Evolutionary conservation across 1,140 invertebrate species (phyloP), one percentile per base, ranked within the genome.

Genomic region (Neodiprion fabricii): DNA sequence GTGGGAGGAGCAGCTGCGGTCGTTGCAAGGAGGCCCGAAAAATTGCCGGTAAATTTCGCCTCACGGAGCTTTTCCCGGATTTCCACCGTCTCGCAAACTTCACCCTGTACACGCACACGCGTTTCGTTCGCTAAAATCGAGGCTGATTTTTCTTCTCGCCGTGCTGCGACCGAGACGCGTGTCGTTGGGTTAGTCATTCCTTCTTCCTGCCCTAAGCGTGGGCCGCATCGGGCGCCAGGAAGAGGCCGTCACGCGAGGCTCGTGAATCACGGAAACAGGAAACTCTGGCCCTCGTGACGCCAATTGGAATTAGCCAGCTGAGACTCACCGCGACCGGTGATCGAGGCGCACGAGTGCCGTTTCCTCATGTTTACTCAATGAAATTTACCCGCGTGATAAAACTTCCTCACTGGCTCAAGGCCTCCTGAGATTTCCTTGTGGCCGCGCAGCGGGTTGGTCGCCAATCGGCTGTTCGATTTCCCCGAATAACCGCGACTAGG

Each of bases 191-290:
- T 77, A 79, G 79, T 75, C 77, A 78, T 76, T 70, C 9, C 66
- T 67, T 11, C n/a, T 12, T 21, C 73, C 11, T 11, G 49, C 11
- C 66, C 68, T 49, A 53, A 48, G 71, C 75, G 75, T 78, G 73
- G 75, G 76, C 74, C 77, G 65, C 78, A 67, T 67, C 71, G 48
- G 75, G 71, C 77, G 77, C 71, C 79, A 80, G 82, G 79, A 82
- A 83, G 75, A 77, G 79, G 80, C 78, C 78, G 79, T 80, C 81
- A 81, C 80, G 80, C 81, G 79, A 76, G 53, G 71, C 77, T 78
- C 79, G 77, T 82, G 79, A 81, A 81, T 77, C 79, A 79, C 78
- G 72, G 67, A 78, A 79, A 80, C 80, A 81, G 80, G 80, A 84
- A 84, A 77, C 73, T 50, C 75, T 79, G 75, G 79, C 74, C 78